Evolutionary conservation across 2,113 vertebrate genomes (phyloP), one percentile per base, ranked within the genome.

Genomic region (Lepisosteus oculatus): DNA sequence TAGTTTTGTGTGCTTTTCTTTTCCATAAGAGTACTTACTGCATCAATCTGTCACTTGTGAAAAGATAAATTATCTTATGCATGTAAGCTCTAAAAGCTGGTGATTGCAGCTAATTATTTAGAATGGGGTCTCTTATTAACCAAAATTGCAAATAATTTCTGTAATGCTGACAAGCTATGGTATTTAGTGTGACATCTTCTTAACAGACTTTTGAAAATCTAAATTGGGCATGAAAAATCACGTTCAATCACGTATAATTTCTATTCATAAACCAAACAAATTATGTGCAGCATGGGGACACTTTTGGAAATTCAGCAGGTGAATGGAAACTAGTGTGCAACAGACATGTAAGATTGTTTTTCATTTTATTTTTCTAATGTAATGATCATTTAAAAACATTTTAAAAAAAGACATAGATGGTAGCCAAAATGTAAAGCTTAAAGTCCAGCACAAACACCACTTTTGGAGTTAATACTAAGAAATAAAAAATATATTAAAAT

Each of bases 61-160:
- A 66, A 45, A 47, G 64, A 66, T 45, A n/a, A 66, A 65, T 4
- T 65, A 13, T 13, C 63, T 44, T 51, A 51, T 51, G 47, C 47
- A 51, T 6, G 43, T 42, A 45, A 17, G 61, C 61, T 47, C 64
- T 66, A 66, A 66, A 66, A 66, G 43, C 64, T 15, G 43, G 42
- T 66, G 45, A 66, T 66, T 66, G 43, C 41, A n/a, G 8, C 43
- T 66, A 66, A 66, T 66, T 44, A 47, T 66, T 45, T 44, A 66
- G 47, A 51, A 51, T 51, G 9, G 47, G 5, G 64, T 47, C 64
- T 47, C 45, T 65, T 45, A 63, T 17, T 29, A 63, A 51, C 47
- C 47, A 51, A 63, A 15, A 63, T 15, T 29, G 17, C 29, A 29
- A 51, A 63, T 63, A 63, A 51, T 51, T 66, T 66, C n/a, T n/a